A percentile compares a stretch with the other conserved stretches of the same genome.
phyloP scores from a whole-genome alignment of 2,797 vertebrate genomes.

The Otolemur crassicaudatus region DNA sequence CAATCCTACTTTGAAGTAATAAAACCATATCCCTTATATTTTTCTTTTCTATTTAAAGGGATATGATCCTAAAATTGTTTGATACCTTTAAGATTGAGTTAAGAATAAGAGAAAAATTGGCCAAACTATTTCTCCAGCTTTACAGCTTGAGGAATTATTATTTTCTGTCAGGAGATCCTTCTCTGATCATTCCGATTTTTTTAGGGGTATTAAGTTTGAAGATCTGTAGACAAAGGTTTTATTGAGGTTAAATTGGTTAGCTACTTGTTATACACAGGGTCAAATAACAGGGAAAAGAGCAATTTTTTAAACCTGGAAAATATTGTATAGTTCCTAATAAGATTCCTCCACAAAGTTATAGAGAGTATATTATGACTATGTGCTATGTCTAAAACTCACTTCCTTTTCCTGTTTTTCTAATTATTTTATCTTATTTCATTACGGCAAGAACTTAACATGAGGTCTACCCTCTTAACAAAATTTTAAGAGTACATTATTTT shows the following conservation, averaged over 20 bases:
- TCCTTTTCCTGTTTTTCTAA: not conserved
- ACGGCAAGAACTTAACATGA: not conserved
- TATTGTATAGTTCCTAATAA: not conserved
- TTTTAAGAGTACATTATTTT: not conserved
- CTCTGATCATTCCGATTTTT: not conserved
- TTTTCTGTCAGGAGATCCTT: constrained; percentile 3
- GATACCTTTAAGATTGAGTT: constrained; percentile 13
- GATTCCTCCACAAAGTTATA: not conserved
- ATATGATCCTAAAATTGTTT: constrained; percentile 39
- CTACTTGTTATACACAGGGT: not conserved
- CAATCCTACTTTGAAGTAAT: not conserved
- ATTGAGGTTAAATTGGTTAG: not conserved
- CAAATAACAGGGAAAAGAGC: not conserved
- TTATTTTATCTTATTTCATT: not conserved
- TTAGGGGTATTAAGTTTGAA: not conserved
- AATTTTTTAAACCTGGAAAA: not conserved
- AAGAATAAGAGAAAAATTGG: not conserved
- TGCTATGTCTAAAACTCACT: not conserved
- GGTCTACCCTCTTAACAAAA: not conserved
- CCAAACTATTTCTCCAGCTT: not conserved
- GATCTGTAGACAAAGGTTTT: not conserved
- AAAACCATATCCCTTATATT: constrained; percentile 34
- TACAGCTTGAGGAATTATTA: not conserved
- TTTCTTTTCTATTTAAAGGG: constrained; percentile 40
- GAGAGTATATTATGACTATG: not conserved